Evolutionary conservation across 2,113 vertebrate genomes (phyloP).

Genomic region (Chionodraco myersi): DNA sequence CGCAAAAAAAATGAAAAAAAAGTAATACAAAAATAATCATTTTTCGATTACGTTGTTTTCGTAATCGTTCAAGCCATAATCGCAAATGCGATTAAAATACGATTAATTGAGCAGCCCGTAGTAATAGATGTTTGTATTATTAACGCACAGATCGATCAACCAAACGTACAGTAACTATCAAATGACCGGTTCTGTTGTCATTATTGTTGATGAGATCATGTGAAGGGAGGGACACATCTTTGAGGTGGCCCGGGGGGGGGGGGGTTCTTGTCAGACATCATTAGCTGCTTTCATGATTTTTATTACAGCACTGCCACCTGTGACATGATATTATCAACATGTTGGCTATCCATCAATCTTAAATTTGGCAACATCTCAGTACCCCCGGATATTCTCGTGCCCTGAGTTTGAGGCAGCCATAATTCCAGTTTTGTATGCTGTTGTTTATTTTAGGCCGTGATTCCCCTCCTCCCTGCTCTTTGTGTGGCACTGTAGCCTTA

Average conservation of each 20-base stretch:
- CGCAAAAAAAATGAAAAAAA: no score
- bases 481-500: constrained; percentile 49
- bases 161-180: neutral
- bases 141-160: neutral
- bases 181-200: neutral
- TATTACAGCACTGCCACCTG: neutral
- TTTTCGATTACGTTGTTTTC: no score
- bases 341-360: constrained; percentile 3
- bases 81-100: no score
- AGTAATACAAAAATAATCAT: no score
- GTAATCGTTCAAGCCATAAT: no score
- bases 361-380: neutral
- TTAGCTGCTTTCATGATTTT: neutral
- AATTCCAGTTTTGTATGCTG: neutral
- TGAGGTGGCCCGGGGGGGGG: neutral
- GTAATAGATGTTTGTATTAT: neutral
- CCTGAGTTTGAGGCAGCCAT: constrained; percentile 1
- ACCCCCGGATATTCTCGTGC: neutral
- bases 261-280: neutral
- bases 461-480: constrained; percentile 53
- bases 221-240: neutral
- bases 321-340: constrained; percentile 9
- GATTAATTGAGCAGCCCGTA: no score
- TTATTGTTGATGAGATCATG: constrained; percentile 2
- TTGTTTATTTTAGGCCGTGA: constrained; percentile 56